Percentiles rank a stretch among this genome's conserved stretches.
Conservation (phyloP, 2,888 invertebrate species). For the Anoplius nigerrimus region DNA sequence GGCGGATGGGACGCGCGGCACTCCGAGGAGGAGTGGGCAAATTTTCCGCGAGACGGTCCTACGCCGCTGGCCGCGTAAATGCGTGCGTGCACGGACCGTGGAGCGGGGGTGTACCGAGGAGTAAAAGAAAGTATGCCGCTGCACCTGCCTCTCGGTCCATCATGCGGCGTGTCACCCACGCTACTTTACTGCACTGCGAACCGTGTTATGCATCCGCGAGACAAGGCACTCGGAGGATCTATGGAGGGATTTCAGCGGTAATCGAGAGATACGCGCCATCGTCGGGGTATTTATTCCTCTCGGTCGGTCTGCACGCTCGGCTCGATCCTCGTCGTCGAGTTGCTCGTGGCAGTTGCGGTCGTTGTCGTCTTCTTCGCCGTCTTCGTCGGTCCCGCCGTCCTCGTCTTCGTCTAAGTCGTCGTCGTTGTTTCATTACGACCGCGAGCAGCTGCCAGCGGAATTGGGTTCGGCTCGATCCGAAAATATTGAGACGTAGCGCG, state of each 20-base stretch:
- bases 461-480: conserved; percentile 51
- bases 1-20: background rate
- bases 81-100: conserved; percentile 44
- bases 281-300: conserved; percentile 57
- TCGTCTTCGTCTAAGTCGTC: conserved; percentile 10
- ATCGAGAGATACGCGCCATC: conserved; percentile 68
- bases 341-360: background rate
- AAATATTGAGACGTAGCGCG: conserved; percentile 50
- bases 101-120: conserved; percentile 49
- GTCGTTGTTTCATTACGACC: conserved; percentile 41
- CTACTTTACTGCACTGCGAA: conserved; percentile 72
- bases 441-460: conserved; percentile 54
- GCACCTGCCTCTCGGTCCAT: conserved; percentile 74
- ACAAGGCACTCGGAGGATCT: conserved; percentile 67
- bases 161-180: conserved; percentile 74
- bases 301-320: conserved; percentile 26
- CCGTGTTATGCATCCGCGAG: conserved; percentile 72
- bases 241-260: conserved; percentile 68
- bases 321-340: conserved; percentile 15
- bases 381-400: conserved; percentile 13
- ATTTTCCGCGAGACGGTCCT: conserved; percentile 15
- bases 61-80: conserved; percentile 58
- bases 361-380: conserved; percentile 3
- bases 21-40: background rate
- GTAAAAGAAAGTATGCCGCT: conserved; percentile 62